Evolutionary conservation across 2,797 vertebrate species (phyloP).

Genomic region (Onychomys leucogaster): DNA sequence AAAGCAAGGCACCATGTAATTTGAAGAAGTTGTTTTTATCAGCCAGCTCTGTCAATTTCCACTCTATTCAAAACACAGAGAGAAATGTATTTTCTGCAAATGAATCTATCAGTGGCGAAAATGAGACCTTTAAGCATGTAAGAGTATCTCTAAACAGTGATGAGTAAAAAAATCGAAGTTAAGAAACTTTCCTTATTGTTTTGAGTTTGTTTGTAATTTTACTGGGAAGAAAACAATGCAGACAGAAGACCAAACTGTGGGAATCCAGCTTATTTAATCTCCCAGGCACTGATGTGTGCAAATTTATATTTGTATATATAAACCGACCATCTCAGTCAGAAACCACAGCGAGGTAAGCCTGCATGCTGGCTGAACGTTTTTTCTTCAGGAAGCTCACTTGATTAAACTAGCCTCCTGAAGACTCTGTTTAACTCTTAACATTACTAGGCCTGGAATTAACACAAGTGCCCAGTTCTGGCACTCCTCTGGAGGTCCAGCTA

Average conservation of each 20-base stretch:
- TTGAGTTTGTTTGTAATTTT: constrained; percentile 75
- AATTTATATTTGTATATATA: constrained; percentile 27
- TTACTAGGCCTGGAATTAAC: constrained; percentile 35
- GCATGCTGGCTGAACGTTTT: not conserved
- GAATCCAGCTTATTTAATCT: constrained; percentile 58
- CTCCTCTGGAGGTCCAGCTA: not conserved
- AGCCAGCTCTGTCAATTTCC: constrained; percentile 42
- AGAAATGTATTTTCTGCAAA: constrained; percentile 67
- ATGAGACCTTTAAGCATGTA: constrained; percentile 60
- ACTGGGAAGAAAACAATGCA: constrained; percentile 54
- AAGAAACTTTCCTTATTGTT: constrained; percentile 73
- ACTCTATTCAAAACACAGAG: constrained; percentile 64
- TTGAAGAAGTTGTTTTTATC: constrained; percentile 73
- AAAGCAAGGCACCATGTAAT: constrained; percentile 54
- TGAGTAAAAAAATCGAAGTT: constrained; percentile 30
- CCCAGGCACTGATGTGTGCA: constrained; percentile 21
- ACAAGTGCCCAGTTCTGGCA: not conserved
- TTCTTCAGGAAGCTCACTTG: not conserved
- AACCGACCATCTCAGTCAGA: constrained; percentile 12
- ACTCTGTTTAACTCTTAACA: not conserved
- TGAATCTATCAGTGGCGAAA: constrained; percentile 64
- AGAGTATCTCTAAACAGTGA: constrained; percentile 61
- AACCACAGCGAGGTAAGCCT: not conserved
- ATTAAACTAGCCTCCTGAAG: constrained; percentile 10
- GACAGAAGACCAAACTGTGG: constrained; percentile 27